phyloP scores from a whole-genome alignment of 2,888 invertebrate species.

The Athripsodes cinereus region DNA sequence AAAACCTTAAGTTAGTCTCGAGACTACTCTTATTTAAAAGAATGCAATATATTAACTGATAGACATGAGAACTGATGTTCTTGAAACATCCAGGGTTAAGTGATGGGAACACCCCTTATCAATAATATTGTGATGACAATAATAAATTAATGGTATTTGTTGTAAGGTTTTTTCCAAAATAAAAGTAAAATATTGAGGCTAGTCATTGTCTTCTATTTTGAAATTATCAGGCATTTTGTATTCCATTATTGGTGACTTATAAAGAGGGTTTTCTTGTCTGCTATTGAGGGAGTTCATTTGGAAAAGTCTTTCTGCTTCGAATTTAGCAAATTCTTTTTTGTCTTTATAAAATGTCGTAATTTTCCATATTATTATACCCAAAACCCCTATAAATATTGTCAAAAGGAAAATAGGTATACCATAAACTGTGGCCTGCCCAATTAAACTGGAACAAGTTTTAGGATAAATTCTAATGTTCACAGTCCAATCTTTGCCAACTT shows the following conservation, averaged over 20 bases:
- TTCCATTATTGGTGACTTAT: conserved; percentile 52
- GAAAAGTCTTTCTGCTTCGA: conserved; percentile 43
- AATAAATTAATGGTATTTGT: too few species aligned
- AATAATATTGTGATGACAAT: too few species aligned
- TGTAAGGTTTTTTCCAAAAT: too few species aligned
- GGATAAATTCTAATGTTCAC: conserved; percentile 15
- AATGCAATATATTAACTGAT: too few species aligned
- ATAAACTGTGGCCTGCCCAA: neutral
- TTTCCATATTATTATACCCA: conserved; percentile 41
- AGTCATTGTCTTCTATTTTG: neutral
- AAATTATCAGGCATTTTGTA: conserved; percentile 48
- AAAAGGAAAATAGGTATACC: conserved; percentile 25
- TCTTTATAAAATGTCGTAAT: conserved; percentile 45
- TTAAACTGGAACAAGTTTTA: conserved; percentile 4
- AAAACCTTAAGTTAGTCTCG: too few species aligned
- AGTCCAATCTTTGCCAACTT: conserved; percentile 19
- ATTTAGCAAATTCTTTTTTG: conserved; percentile 49
- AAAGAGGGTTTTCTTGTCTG: conserved; percentile 51
- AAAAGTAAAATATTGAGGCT: too few species aligned
- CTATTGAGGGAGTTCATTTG: conserved; percentile 38
- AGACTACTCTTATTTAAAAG: too few species aligned
- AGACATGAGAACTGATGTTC: too few species aligned
- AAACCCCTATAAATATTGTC: conserved; percentile 45
- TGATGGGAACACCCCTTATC: too few species aligned
- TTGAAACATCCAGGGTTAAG: too few species aligned